phyloP scores from a whole-genome alignment of 53 echinoderm and acorn worm species.

The Hippasteria phrygiana region DNA sequence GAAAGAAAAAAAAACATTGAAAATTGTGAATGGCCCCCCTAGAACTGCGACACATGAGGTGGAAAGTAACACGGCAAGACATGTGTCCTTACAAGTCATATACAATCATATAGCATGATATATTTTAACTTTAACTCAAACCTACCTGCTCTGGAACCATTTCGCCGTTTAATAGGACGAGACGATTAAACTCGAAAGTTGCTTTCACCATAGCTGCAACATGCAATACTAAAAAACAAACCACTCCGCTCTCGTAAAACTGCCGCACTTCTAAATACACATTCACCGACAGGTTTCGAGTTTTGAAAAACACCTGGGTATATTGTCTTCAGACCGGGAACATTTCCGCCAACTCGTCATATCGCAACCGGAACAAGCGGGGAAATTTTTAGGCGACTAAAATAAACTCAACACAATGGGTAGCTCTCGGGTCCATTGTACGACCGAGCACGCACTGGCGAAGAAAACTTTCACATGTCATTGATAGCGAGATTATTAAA shows the following conservation, averaged over 20 bases:
- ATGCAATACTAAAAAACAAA: background rate
- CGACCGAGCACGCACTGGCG: background rate
- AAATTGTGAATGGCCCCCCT: no score
- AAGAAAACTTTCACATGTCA: slow-evolving; percentile 41
- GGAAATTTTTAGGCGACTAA: background rate
- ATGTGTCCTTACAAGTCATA: no score
- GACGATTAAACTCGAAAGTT: background rate
- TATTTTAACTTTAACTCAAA: background rate
- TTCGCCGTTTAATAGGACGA: background rate
- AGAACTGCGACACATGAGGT: no score
- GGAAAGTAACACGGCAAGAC: no score
- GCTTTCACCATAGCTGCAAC: slow-evolving; percentile 8
- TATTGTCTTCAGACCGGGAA: background rate
- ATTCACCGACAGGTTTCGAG: slow-evolving; percentile 41
- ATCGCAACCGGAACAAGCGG: slow-evolving; percentile 29
- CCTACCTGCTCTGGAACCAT: slow-evolving; percentile 19
- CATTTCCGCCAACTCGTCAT: slow-evolving; percentile 38
- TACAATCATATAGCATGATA: no score
- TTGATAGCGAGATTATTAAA: background rate
- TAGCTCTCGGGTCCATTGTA: background rate
- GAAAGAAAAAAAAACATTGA: no score
- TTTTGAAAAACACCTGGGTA: slow-evolving; percentile 31
- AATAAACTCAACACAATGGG: background rate
- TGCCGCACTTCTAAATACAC: background rate
- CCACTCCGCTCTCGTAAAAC: background rate